Evolutionary conservation across 2,888 invertebrate species (phyloP), one percentile per base, ranked within the genome.

Genomic region (Diadromus collaris): DNA sequence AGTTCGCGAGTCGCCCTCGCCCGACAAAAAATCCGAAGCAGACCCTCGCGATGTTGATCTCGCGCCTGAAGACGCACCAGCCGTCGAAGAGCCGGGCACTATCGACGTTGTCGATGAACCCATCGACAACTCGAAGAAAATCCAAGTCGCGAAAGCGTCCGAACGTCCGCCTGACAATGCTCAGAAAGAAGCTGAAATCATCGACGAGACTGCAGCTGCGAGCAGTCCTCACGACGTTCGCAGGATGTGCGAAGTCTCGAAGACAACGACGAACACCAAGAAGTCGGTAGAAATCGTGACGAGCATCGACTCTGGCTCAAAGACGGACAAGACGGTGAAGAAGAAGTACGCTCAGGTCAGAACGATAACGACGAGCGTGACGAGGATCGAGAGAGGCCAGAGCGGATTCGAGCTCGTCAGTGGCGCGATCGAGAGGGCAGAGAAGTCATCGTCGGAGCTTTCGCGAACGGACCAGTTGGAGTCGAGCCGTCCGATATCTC

Each of bases 271-370:
- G 13, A 76, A 32, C 3, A 73, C 24, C 24, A 71, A 69, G 32
- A 51, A 60, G n/a, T 44, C 2, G 10, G 29, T 48, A 4, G 56
- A 58, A 16, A 58, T 48, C 10, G 16, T 38, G 2, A 29, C 46
- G 24, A 64, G 32, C 27, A 63, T 41, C 16, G 38, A 44, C 9
- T 44, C 24, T 2, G 38, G 54, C 4, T 86, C 84, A 1, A 85
- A 85, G 34, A 19, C 38, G 5, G 38, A 24, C 16, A 54, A 67
- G 21, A 86, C 81, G 29, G 76, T 77, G 0, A 83, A 85, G 3
- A 89, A 87, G 51, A 89, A 90, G 38, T 90, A 89, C 60, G 89
- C 83, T 0, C 85, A 86, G 44, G 69, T 89, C 10, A 88, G 86
- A 76, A 88, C 88, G 0, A 82, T 89, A 16, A 84, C 84, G 6